These are phyloP conservation scores for Chironomus riparius DNA, from an alignment of 2,888 invertebrate genomes.

Conservation along the genomic window DNA sequence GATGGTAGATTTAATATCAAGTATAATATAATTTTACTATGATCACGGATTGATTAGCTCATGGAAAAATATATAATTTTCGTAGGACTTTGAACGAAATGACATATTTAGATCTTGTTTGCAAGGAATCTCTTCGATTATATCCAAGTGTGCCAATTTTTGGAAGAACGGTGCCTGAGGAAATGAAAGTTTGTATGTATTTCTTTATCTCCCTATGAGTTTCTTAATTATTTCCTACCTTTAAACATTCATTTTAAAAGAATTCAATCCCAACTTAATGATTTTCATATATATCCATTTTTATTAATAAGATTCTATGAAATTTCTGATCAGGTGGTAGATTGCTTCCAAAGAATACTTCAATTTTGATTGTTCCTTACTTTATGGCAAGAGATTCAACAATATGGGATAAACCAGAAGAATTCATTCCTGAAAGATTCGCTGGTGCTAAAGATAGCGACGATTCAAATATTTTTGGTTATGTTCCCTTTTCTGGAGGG, in stretches of 20 bases:
- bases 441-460: neutral
- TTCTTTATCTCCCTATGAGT: neutral
- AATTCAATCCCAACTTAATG: too few species aligned
- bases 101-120: conserved; percentile 39
- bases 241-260: too few species aligned
- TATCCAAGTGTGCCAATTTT: conserved; percentile 40
- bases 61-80: too few species aligned
- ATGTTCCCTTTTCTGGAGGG: conserved; percentile 1
- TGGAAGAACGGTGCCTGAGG: conserved; percentile 37
- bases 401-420: neutral
- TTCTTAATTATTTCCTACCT: neutral
- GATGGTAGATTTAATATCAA: conserved; percentile 29
- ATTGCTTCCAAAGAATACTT: neutral
- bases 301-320: too few species aligned
- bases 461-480: neutral
- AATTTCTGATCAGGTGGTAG: neutral
- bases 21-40: conserved; percentile 28
- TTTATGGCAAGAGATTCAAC: conserved; percentile 16
- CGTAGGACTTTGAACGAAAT: conserved; percentile 37
- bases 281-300: too few species aligned
- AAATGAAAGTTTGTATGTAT: conserved; percentile 39
- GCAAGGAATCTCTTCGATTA: conserved; percentile 40
- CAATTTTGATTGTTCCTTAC: neutral
- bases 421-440: conserved; percentile 22
- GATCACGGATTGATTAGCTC: neutral